Base-by-base conservation (phyloP, 2,888 invertebrate species). In the Bombyx huttoni region DNA sequence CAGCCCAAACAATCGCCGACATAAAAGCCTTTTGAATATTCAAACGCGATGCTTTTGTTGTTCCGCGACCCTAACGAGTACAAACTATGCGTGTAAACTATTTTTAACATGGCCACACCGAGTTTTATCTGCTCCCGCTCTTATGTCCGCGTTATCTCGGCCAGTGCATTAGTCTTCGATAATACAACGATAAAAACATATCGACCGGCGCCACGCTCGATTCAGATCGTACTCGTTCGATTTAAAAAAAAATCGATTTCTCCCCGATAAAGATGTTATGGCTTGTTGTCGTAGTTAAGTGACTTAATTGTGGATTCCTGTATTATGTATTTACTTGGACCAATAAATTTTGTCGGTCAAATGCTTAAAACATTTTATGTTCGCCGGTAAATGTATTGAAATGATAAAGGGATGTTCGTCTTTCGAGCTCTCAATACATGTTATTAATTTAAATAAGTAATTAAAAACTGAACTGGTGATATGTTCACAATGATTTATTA, bases 21-120 rank as follows among this genome's bases (percentile, higher is more conserved):
- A 1, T 55, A 58, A 59, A 65, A 61, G 63, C 66, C 64, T 64
- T 57, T 51, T 55, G 45, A 24, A 47, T 47, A 47, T 47, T 14
- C 8, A 40, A 40, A 10, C 40, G 40, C 24, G 5, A 24, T 14
- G n/a, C 47, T 13, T 55, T 56, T 55, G 53, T 60, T 56, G 58
- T 63, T 65, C 64, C 68, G 67, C 71, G 70, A 65, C 68, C 71
- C 75, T 67, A 65, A 64, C 66, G 72, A 75, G 72, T 75, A 78
- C 67, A 68, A 81, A 80, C 81, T 85, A 86, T 84, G 79, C 82
- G 76, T 84, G 84, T 86, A 83, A 81, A 86, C 84, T 85, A 86
- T 87, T 86, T 86, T 83, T 82, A 86, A 86, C 87, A 86, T 82
- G 86, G 73, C 85, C 86, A 87, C 87, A 86, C 84, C 67, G 84